phyloP scores from a whole-genome alignment of 2,797 vertebrate species.

The Hippocampus kuda region DNA sequence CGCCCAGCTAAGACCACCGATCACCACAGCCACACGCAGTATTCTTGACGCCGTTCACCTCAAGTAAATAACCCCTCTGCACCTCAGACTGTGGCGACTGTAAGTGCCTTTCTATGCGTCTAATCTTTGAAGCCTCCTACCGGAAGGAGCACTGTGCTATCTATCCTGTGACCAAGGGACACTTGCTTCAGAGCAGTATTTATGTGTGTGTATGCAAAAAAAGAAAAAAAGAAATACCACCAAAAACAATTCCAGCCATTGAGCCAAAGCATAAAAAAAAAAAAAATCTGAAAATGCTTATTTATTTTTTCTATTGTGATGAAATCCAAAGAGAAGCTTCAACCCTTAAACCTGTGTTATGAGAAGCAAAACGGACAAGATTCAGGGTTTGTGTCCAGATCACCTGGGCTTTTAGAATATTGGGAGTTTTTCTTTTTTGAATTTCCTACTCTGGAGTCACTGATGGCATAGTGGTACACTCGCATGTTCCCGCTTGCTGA shows the following conservation, averaged over 20 bases:
- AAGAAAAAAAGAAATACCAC: not conserved
- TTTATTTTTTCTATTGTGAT: conserved; percentile 67
- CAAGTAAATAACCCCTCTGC: conserved; percentile 60
- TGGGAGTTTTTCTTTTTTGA: conserved; percentile 40
- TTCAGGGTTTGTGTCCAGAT: conserved; percentile 62
- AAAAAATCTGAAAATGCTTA: conserved; percentile 34
- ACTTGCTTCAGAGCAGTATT: conserved; percentile 58
- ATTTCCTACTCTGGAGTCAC: conserved; percentile 15
- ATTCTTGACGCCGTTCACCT: conserved; percentile 68
- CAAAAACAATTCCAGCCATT: conserved; percentile 44
- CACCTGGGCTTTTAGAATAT: conserved; percentile 63
- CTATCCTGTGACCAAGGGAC: conserved; percentile 62
- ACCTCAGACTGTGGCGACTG: conserved; percentile 61
- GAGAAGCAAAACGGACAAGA: conserved; percentile 56
- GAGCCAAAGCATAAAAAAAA: conserved; percentile 69
- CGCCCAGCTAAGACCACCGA: conserved; percentile 76
- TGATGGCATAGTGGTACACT: not conserved
- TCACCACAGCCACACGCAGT: conserved; percentile 56
- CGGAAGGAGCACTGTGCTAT: conserved; percentile 59
- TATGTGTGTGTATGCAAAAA: conserved; percentile 56
- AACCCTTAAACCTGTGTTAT: conserved; percentile 65
- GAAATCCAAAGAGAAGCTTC: conserved; percentile 64
- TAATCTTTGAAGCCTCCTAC: conserved; percentile 51
- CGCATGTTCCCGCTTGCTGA: not conserved
- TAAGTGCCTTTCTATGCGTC: conserved; percentile 69